A percentile compares a stretch with the other conserved stretches of the same genome.
Evolutionary conservation across 2,113 vertebrate species (phyloP).

Genomic region (Lutjanus erythropterus): DNA sequence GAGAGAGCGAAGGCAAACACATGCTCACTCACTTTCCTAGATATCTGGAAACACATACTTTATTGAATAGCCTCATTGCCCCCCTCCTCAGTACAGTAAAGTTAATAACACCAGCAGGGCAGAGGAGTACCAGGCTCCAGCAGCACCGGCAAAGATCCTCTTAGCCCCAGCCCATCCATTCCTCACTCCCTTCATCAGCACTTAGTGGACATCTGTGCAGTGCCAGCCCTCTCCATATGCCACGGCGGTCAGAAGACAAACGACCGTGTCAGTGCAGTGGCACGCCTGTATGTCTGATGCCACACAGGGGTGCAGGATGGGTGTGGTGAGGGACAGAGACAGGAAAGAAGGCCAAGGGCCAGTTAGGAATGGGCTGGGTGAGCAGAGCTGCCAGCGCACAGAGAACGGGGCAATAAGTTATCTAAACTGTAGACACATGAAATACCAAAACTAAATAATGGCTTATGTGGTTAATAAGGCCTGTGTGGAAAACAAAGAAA

Average conservation of each 20-base stretch:
- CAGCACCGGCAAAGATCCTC: constrained; percentile 74
- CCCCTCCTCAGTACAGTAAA: constrained; percentile 63
- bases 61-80: constrained; percentile 44
- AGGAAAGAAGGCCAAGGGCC: constrained; percentile 50
- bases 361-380: constrained; percentile 38
- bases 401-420: constrained; percentile 65
- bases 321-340: constrained; percentile 63
- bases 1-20: constrained; percentile 54
- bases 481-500: constrained; percentile 35
- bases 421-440: constrained; percentile 61
- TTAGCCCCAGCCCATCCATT: constrained; percentile 69
- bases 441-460: constrained; percentile 43
- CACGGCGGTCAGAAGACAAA: constrained; percentile 81
- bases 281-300: constrained; percentile 72
- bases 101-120: constrained; percentile 72
- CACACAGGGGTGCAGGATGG: constrained; percentile 59
- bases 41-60: constrained; percentile 64
- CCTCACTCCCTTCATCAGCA: constrained; percentile 83
- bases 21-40: constrained; percentile 45
- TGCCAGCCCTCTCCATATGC: constrained; percentile 83
- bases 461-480: constrained; percentile 37
- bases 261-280: constrained; percentile 74
- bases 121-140: constrained; percentile 73
- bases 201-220: constrained; percentile 85
- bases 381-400: constrained; percentile 46